Evolutionary conservation across 2,888 invertebrate species (phyloP), one percentile per base, ranked within the genome.

Genomic region (Corythucha ciliata): DNA sequence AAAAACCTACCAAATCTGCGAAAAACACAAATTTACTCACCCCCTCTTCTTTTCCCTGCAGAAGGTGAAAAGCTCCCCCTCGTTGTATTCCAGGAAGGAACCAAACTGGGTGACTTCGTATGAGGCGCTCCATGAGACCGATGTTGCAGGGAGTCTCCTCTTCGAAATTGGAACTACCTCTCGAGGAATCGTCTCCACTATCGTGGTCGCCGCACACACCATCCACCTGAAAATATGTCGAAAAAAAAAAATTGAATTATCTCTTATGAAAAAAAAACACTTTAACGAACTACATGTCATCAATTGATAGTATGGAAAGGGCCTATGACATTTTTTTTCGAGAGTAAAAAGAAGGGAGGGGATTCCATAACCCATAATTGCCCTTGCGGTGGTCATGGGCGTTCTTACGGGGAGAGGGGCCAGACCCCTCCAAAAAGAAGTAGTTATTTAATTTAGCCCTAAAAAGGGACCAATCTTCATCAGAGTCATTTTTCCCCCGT

Each of bases 21-120:
- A 2, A n/a, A 16, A 18, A 32, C 8, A 14, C n/a, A 10, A 8
- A 5, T 6, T 21, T 45, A 73, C 81, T 74, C 69, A 88, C 87
- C 72, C 93, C 93, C 68, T 89, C 85, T 66, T 90, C 88, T 68
- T 90, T 88, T 64, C 89, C 88, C 70, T 93, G 91, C 42, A 96
- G 78, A 61, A 94, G 77, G 70, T 94, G 93, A 61, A 91, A 87
- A 22, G 92, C 92, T 4, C 92, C 93, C 49, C 89, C 87, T 59
- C 94, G 77, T 66, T 92, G 91, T 47, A 94, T 87, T 32, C 90
- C 89, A 0, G 92, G 89, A 56, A 94, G 75, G 69, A 89, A 93
- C 96, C 96, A 96, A 63, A 96, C 88, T 36, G 92, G 89, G 71
- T 93, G 91, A 26, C 90, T 88, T 59, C 90, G 78, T 65, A 90